A percentile compares a stretch with the other conserved stretches of the same genome.
These are phyloP conservation scores for Mnemiopsis leidyi DNA, from an alignment of 37 sponge, comb jelly and placozoan species.

Conservation along the genomic window DNA sequence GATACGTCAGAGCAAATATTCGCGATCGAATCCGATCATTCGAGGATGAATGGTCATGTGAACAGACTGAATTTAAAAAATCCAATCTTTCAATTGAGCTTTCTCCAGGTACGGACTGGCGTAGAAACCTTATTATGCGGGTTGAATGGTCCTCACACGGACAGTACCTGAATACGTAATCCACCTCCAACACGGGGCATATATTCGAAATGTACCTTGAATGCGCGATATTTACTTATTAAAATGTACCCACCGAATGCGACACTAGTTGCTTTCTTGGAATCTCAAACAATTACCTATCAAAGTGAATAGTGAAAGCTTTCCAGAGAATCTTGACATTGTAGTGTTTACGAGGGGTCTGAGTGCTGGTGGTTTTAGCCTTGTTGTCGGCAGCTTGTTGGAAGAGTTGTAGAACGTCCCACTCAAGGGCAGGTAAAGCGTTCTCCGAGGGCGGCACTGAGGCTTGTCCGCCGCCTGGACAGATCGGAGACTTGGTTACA, in stretches of 20 bases:
- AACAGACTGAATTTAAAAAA: neutral
- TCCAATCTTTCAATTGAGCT: neutral
- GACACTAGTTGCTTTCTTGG: too few relatives aligned
- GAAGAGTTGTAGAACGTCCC: constrained; percentile 24
- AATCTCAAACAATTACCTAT: too few relatives aligned
- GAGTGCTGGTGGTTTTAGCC: constrained; percentile 63
- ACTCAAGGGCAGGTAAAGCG: neutral
- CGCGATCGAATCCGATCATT: neutral
- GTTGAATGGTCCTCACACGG: too few relatives aligned
- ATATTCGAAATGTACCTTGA: too few relatives aligned
- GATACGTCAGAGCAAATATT: neutral
- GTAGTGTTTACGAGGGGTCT: constrained; percentile 55
- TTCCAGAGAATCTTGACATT: constrained; percentile 62
- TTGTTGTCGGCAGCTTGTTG: neutral
- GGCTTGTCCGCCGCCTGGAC: constrained; percentile 40
- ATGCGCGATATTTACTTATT: too few relatives aligned
- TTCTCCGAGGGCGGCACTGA: neutral
- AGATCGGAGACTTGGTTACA: too few relatives aligned
- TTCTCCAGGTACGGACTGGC: too few relatives aligned
- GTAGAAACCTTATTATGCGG: too few relatives aligned
- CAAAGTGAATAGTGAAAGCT: constrained; percentile 46
- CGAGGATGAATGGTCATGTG: neutral
- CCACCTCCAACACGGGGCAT: too few relatives aligned
- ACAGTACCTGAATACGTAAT: too few relatives aligned
- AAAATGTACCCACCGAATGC: too few relatives aligned